Evolutionary conservation across 2,888 invertebrate genomes (phyloP).

Genomic region (Drepana falcataria): DNA sequence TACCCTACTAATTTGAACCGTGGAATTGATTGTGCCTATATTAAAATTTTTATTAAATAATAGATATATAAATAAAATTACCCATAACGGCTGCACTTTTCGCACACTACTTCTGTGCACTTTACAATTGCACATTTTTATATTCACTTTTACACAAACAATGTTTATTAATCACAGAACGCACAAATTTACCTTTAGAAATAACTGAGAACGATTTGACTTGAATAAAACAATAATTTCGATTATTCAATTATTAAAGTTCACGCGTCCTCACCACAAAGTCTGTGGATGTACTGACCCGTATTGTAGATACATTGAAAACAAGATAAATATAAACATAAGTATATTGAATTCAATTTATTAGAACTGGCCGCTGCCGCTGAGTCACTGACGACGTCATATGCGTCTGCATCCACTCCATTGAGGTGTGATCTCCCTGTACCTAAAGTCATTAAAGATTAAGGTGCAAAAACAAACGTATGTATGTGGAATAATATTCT

Average conservation of each 20-base stretch:
- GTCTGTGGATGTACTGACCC: slow-evolving; percentile 36
- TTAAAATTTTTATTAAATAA: background rate
- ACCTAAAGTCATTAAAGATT: too few relatives aligned
- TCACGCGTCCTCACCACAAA: slow-evolving; percentile 27
- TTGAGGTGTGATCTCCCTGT: background rate
- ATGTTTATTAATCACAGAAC: too few relatives aligned
- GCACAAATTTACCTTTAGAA: too few relatives aligned
- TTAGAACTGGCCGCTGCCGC: slow-evolving; percentile 26
- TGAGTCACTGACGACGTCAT: slow-evolving; percentile 39
- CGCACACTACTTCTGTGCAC: slow-evolving; percentile 24
- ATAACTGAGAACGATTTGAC: too few relatives aligned
- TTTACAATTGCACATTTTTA: slow-evolving; percentile 36
- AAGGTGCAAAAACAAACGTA: too few relatives aligned
- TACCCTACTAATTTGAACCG: too few relatives aligned
- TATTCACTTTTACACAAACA: slow-evolving; percentile 4
- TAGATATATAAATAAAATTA: slow-evolving; percentile 5
- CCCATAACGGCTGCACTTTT: slow-evolving; percentile 24
- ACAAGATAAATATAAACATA: slow-evolving; percentile 39
- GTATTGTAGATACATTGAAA: slow-evolving; percentile 27
- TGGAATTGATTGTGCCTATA: background rate
- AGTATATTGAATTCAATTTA: slow-evolving; percentile 27
- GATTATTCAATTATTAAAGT: too few relatives aligned
- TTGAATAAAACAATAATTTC: too few relatives aligned
- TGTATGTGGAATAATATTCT: too few relatives aligned
- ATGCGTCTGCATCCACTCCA: slow-evolving; percentile 11